These are phyloP conservation scores for Loripinus fragilis DNA, from an alignment of 2,888 invertebrate species.

Conservation along the genomic window DNA sequence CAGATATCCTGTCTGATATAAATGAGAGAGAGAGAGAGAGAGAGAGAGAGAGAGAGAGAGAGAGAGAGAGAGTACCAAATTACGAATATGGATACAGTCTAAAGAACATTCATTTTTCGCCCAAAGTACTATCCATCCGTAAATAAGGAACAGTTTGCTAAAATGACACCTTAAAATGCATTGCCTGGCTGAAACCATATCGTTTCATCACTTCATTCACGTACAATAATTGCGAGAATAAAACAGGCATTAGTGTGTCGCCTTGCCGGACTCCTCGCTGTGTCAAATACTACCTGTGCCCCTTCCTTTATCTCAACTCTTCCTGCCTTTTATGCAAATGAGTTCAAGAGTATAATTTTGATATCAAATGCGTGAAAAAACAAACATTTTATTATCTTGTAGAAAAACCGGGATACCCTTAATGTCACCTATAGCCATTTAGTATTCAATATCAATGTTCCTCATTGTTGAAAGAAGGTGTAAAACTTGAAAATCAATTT, in stretches of 20 bases:
- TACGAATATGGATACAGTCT: too few relatives aligned
- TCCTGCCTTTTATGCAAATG: conserved; percentile 22
- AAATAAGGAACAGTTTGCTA: neutral
- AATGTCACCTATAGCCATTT: conserved; percentile 20
- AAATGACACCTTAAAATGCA: conserved; percentile 12
- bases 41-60: too few relatives aligned
- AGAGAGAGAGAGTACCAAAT: too few relatives aligned
- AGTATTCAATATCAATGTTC: conserved; percentile 17
- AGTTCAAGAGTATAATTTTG: conserved; percentile 17
- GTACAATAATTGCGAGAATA: conserved; percentile 7
- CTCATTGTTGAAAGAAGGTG: conserved; percentile 17
- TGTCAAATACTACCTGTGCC: conserved; percentile 15
- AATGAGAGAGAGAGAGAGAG: too few relatives aligned
- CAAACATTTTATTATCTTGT: conserved; percentile 22
- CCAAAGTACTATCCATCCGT: too few relatives aligned
- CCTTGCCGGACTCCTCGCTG: conserved; percentile 20
- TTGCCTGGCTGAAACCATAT: conserved; percentile 8
- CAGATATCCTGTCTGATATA: too few relatives aligned
- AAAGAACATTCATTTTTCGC: too few relatives aligned
- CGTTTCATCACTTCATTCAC: conserved; percentile 16
- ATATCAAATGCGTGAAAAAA: conserved; percentile 22
- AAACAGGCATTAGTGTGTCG: conserved; percentile 13
- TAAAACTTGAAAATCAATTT: conserved; percentile 20
- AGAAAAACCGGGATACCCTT: conserved; percentile 15
- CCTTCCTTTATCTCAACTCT: conserved; percentile 13